phyloP scores from a whole-genome alignment of 2,113 vertebrate genomes.

The Cygnus atratus region DNA sequence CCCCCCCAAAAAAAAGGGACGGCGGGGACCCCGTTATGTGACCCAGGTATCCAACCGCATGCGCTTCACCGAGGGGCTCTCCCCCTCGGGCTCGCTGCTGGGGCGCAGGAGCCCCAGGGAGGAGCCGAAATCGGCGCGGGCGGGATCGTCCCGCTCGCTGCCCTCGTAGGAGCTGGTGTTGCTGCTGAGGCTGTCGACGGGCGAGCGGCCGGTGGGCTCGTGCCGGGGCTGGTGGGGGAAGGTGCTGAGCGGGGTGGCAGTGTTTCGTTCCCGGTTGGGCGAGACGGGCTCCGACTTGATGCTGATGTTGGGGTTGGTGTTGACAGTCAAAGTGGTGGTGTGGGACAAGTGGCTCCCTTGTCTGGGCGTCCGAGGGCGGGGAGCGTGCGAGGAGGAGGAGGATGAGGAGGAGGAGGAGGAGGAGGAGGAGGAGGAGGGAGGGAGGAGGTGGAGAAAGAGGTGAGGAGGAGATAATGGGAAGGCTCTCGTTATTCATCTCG shows the following conservation, averaged over 20 bases:
- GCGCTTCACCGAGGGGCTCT: conserved; percentile 88
- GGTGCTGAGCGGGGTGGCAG: conserved; percentile 83
- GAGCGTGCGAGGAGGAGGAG: not conserved
- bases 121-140: conserved; percentile 81
- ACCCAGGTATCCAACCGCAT: conserved; percentile 94
- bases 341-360: conserved; percentile 89
- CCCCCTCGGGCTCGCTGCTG: conserved; percentile 82
- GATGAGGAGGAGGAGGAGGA: not conserved
- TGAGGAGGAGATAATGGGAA: conserved; percentile 9
- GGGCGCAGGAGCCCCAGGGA: conserved; percentile 86
- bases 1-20: not conserved
- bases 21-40: conserved; percentile 77
- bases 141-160: conserved; percentile 88
- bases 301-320: conserved; percentile 90
- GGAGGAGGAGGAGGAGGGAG: not conserved
- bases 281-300: conserved; percentile 97
- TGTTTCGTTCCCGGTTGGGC: conserved; percentile 88
- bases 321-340: conserved; percentile 91
- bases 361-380: conserved; percentile 68
- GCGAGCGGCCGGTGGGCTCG: conserved; percentile 86
- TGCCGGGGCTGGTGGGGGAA: conserved; percentile 82
- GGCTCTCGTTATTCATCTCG: conserved; percentile 1
- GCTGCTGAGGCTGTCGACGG: conserved; percentile 93
- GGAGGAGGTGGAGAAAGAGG: not conserved
- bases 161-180: conserved; percentile 92